Evolutionary conservation across 1,140 invertebrate species (phyloP), one percentile per base, ranked within the genome.

Genomic region (Octopus sinensis): DNA sequence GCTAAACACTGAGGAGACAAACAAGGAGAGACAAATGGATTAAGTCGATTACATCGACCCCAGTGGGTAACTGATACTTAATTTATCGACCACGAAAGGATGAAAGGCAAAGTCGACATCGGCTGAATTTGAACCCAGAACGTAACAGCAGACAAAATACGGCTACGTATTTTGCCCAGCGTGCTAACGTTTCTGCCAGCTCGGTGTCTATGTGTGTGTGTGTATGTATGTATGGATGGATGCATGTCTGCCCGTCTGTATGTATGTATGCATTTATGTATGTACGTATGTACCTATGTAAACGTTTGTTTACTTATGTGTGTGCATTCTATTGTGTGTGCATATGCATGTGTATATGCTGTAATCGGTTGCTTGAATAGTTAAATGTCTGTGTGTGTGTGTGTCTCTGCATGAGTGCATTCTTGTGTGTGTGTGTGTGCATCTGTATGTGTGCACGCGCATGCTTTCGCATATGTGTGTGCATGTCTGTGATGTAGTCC

Each of bases 391-490:
- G 62, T 82, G 54, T 82, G 43, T 82, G 43, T 76, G 17, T 82
- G 51, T 81, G 68, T 81, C 17, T 81, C 17, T 81, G 13, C 51
- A 51, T 82, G 17, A 75, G 30, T 73, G 17, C 81, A n/a, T 84
- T 54, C 82, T 13, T 80, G n/a, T 84, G 51, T 75, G 68, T 81
- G 52, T 81, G 73, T 82, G 56, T 81, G 23, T 68, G n/a, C 53
- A 10, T 81, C 17, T 82, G 68, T 81, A 53, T 68, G n/a, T 80
- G 53, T 52, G 51, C 84, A 5, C 81, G 83, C 54, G 9, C 84
- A 4, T 83, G 30, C 80, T 23, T 83, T 89, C 95, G 95, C 88
- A 96, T 95, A 95, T 96, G 96, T 89, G 96, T 97, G 85, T 97
- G 96, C 76, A 73, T 82, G 75, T 80, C 4, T 82, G 51, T 82